phyloP scores from a whole-genome alignment of 2,888 invertebrate genomes.

The Caenorhabditis plicata region DNA sequence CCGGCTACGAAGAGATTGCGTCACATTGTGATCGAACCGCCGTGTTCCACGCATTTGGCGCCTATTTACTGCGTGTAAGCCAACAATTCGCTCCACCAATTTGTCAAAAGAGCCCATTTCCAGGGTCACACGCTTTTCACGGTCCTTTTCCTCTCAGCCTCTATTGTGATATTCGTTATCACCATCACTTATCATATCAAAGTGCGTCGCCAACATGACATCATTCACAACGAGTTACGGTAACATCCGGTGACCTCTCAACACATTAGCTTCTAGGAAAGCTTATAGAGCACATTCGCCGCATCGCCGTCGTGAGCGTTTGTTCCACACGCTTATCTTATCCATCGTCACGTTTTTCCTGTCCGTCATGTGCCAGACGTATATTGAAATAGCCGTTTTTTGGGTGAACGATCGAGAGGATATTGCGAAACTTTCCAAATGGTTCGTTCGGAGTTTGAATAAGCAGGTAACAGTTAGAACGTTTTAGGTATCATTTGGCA shows the following conservation, averaged over 20 bases:
- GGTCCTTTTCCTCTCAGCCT: slow-evolving; percentile 54
- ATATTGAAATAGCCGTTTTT: slow-evolving; percentile 63
- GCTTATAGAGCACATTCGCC: slow-evolving; percentile 55
- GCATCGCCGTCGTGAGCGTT: slow-evolving; percentile 58
- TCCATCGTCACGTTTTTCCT: slow-evolving; percentile 58
- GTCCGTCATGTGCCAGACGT: slow-evolving; percentile 59
- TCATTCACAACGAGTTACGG: slow-evolving; percentile 46
- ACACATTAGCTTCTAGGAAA: not conserved
- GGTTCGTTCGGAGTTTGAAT: too few species aligned
- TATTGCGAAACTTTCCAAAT: slow-evolving; percentile 37
- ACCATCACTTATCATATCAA: slow-evolving; percentile 59
- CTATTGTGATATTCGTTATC: slow-evolving; percentile 58
- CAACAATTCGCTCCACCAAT: not conserved
- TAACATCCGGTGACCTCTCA: too few species aligned
- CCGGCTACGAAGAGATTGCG: slow-evolving; percentile 57
- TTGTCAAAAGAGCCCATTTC: not conserved
- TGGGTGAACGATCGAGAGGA: slow-evolving; percentile 60
- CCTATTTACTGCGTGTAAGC: slow-evolving; percentile 34
- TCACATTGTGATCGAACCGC: slow-evolving; percentile 57
- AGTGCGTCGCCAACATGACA: slow-evolving; percentile 57
- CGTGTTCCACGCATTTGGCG: slow-evolving; percentile 59
- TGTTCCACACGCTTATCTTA: slow-evolving; percentile 61
- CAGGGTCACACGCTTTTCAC: slow-evolving; percentile 63
- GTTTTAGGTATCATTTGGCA: slow-evolving; percentile 48
- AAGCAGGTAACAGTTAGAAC: too few species aligned